Conservation (phyloP, 2,888 invertebrate genomes). For the Agonopterix subpropinquella region DNA sequence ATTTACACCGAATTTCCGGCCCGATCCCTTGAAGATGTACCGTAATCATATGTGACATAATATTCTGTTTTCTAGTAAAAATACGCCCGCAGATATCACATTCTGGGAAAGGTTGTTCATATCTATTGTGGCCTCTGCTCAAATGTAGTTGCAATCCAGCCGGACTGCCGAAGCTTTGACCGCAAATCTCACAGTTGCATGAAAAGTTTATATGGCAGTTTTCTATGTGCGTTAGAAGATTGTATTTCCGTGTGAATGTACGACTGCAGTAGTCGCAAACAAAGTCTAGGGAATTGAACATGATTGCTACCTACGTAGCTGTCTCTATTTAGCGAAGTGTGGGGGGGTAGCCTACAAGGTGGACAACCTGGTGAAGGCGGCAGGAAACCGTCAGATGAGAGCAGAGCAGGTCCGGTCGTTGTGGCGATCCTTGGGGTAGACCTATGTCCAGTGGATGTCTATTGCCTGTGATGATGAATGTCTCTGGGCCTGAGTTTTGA, state of each 20-base stretch:
- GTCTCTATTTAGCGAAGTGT: too few species aligned
- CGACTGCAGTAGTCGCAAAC: slow-evolving; percentile 54
- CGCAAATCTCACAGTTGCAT: slow-evolving; percentile 45
- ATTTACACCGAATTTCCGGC: slow-evolving; percentile 31
- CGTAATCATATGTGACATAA: slow-evolving; percentile 54
- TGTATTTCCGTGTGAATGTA: slow-evolving; percentile 53
- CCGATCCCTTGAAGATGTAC: slow-evolving; percentile 43
- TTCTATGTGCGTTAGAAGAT: slow-evolving; percentile 52
- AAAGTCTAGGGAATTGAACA: slow-evolving; percentile 24
- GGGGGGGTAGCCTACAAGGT: too few species aligned
- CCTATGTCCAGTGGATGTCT: too few species aligned
- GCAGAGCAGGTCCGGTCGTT: too few species aligned
- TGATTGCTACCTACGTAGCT: background rate
- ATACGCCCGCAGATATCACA: slow-evolving; percentile 56
- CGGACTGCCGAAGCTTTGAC: slow-evolving; percentile 42
- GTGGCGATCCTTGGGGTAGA: too few species aligned
- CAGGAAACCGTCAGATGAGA: too few species aligned
- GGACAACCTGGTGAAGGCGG: too few species aligned
- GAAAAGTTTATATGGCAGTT: slow-evolving; percentile 46
- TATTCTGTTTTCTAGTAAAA: slow-evolving; percentile 57
- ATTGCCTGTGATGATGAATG: too few species aligned
- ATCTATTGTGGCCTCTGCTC: slow-evolving; percentile 44
- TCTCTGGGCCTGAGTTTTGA: too few species aligned
- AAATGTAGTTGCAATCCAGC: slow-evolving; percentile 44
- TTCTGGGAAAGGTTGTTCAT: slow-evolving; percentile 43